Conservation (phyloP, 2,888 invertebrate species). For the Sphecodes monilicornis region DNA sequence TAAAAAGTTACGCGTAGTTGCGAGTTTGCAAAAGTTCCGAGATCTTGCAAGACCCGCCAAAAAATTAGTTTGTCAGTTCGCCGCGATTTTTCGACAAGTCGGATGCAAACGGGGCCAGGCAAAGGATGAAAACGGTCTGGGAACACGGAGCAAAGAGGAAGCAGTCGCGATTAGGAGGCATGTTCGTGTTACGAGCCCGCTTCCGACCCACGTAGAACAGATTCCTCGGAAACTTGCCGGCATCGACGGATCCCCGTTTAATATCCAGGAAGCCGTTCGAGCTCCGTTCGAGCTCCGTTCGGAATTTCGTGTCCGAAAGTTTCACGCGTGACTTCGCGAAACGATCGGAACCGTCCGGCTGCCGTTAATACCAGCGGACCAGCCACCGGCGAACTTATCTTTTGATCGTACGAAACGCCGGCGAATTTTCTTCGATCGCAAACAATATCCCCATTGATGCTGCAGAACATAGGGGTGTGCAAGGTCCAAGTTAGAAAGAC, state of each 20-base stretch:
- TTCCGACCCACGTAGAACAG: slow-evolving; percentile 33
- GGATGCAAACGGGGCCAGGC: background rate
- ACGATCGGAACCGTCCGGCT: slow-evolving; percentile 51
- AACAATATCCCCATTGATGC: background rate
- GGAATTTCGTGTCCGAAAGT: slow-evolving; percentile 56
- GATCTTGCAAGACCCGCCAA: background rate
- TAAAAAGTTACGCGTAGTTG: background rate
- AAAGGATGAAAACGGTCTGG: background rate
- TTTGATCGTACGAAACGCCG: slow-evolving; percentile 23
- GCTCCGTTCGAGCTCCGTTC: slow-evolving; percentile 44
- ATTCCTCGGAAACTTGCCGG: slow-evolving; percentile 50
- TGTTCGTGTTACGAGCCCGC: background rate
- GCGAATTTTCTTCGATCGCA: background rate
- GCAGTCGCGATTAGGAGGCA: background rate
- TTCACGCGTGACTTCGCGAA: slow-evolving; percentile 60
- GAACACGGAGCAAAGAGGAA: slow-evolving; percentile 12
- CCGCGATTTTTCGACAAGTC: background rate
- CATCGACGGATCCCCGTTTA: slow-evolving; percentile 51
- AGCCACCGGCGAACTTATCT: slow-evolving; percentile 34
- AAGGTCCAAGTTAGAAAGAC: background rate
- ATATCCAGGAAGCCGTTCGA: slow-evolving; percentile 49
- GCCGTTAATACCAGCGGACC: slow-evolving; percentile 34
- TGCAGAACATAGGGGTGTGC: background rate
- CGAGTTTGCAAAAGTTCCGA: background rate
- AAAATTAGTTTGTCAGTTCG: background rate